Evolutionary conservation across 2,797 vertebrate species (phyloP).

Genomic region (Crenuchus spilurus): DNA sequence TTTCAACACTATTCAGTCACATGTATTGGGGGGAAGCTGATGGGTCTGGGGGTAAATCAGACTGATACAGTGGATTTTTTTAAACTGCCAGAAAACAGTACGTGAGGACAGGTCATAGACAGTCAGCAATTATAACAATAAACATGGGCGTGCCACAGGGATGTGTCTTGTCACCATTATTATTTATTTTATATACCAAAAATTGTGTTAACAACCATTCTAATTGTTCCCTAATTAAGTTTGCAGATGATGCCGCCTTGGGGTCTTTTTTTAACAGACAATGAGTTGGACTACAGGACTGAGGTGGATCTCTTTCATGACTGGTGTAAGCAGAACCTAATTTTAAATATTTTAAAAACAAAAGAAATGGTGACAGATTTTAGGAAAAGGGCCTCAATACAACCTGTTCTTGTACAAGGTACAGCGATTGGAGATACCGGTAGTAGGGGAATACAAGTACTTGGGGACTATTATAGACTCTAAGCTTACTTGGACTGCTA

Average conservation of each 20-base stretch:
- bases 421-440: background rate
- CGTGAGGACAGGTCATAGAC: too few relatives aligned
- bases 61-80: too few relatives aligned
- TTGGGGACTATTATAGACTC: background rate
- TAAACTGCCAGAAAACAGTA: too few relatives aligned
- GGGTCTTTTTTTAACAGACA: background rate
- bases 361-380: background rate
- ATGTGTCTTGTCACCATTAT: too few relatives aligned
- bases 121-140: too few relatives aligned
- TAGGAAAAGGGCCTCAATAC: background rate
- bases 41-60: too few relatives aligned
- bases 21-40: too few relatives aligned
- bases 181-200: too few relatives aligned
- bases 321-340: background rate
- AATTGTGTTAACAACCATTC: too few relatives aligned
- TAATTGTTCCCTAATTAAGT: background rate
- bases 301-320: background rate
- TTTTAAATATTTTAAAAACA: background rate
- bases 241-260: background rate
- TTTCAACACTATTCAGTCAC: too few relatives aligned
- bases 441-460: background rate
- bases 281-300: background rate
- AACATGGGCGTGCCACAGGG: too few relatives aligned
- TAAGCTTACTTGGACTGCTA: background rate
- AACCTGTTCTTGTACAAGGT: background rate